phyloP scores from a whole-genome alignment of 2,797 vertebrate species.

The Notamacropus eugenii region DNA sequence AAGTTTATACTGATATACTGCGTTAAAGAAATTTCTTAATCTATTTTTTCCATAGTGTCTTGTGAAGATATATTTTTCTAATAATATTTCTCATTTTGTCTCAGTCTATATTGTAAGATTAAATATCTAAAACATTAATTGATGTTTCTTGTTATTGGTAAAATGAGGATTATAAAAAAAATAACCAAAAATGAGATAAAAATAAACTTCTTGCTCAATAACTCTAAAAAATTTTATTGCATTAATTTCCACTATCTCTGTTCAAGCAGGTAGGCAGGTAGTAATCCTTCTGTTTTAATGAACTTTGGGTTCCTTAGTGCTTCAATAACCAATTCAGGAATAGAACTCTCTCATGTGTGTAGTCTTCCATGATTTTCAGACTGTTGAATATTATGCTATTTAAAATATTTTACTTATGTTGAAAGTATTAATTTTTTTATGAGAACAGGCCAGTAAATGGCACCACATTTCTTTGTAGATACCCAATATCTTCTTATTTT shows the following conservation, averaged over 20 bases:
- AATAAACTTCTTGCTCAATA: slow-evolving; percentile 12
- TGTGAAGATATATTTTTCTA: neutral
- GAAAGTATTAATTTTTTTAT: slow-evolving; percentile 59
- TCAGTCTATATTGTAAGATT: neutral
- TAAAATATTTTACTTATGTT: slow-evolving; percentile 22
- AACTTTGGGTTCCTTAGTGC: no score
- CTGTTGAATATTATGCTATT: neutral
- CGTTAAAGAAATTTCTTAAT: neutral
- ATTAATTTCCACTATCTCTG: slow-evolving; percentile 13
- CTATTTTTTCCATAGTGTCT: neutral
- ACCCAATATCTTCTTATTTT: slow-evolving; percentile 28
- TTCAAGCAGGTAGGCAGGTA: neutral
- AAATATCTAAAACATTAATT: neutral
- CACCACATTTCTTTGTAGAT: neutral
- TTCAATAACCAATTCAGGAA: neutral
- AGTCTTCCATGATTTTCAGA: neutral
- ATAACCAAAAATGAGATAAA: neutral
- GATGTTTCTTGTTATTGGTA: slow-evolving; percentile 10
- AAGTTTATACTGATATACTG: neutral
- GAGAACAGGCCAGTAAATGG: slow-evolving; percentile 20
- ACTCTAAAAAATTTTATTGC: neutral
- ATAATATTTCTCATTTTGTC: neutral
- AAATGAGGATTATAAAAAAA: neutral
- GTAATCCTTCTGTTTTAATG: slow-evolving; percentile 13
- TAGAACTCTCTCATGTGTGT: neutral